Evolutionary conservation across 2,888 invertebrate genomes (phyloP).

Genomic region (Trissonchulus latispiculum): DNA sequence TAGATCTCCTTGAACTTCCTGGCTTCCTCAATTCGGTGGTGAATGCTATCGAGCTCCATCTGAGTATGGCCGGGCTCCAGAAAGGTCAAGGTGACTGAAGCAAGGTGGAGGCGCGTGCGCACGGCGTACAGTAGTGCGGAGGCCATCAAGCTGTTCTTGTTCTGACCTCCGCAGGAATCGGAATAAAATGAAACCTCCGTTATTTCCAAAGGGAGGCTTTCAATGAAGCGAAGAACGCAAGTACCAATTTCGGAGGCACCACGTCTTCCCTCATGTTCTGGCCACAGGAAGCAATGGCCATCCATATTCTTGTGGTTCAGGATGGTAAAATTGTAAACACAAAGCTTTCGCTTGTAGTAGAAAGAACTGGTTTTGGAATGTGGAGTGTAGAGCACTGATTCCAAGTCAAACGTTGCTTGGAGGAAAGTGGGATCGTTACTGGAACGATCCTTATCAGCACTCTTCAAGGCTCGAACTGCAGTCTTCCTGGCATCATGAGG

Average conservation of each 20-base stretch:
- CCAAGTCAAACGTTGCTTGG: conserved; percentile 6
- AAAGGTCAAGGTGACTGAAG: neutral
- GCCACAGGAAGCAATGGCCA: conserved; percentile 21
- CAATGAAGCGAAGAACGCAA: neutral
- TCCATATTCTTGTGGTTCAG: conserved; percentile 7
- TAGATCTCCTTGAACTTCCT: too few relatives aligned
- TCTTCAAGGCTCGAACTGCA: neutral
- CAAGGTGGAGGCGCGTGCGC: neutral
- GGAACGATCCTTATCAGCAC: neutral
- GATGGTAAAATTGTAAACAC: conserved; percentile 21
- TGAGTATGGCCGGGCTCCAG: conserved; percentile 19
- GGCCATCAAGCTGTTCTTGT: conserved; percentile 3
- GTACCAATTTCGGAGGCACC: conserved; percentile 7
- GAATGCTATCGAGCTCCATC: conserved; percentile 20
- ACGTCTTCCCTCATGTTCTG: conserved; percentile 15
- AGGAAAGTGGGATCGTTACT: neutral
- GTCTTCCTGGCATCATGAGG: neutral
- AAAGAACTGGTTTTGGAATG: conserved; percentile 15
- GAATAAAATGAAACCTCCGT: conserved; percentile 8
- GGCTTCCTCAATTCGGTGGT: conserved; percentile 5
- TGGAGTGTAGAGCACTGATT: conserved; percentile 15
- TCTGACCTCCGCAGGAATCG: conserved; percentile 17
- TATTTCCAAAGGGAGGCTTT: neutral
- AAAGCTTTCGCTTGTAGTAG: conserved; percentile 21
- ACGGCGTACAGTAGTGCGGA: conserved; percentile 4